These are phyloP conservation scores for Bradypus variegatus DNA, from an alignment of 2,797 vertebrate species.

Conservation along the genomic window DNA sequence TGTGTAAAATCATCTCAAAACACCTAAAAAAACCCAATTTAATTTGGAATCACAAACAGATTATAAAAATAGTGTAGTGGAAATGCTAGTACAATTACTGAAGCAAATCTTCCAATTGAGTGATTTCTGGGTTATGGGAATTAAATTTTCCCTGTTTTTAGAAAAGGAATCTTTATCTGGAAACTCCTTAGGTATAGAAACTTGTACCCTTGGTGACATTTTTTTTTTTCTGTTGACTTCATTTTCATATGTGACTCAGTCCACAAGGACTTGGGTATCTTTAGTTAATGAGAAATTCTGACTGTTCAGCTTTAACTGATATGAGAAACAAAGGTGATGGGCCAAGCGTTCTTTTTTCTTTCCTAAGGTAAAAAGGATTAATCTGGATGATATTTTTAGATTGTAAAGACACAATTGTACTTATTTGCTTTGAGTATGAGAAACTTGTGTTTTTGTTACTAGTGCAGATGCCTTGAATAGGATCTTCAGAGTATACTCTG, in stretches of 20 bases:
- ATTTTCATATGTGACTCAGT: constrained; percentile 5
- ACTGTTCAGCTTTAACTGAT: background rate
- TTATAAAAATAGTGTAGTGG: background rate
- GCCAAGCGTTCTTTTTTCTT: background rate
- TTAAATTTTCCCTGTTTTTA: background rate
- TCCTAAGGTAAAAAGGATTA: background rate
- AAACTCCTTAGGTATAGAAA: background rate
- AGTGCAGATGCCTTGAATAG: background rate
- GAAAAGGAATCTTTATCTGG: constrained; percentile 1
- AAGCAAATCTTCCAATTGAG: background rate
- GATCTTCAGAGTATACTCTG: background rate
- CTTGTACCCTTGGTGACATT: background rate
- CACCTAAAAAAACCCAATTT: background rate
- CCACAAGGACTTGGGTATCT: background rate
- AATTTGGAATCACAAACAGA: background rate
- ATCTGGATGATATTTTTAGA: background rate
- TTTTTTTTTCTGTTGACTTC: constrained; percentile 3
- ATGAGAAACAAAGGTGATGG: background rate
- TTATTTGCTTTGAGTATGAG: constrained; percentile 35
- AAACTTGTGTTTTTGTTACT: background rate
- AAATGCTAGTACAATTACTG: background rate
- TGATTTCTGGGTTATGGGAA: constrained; percentile 17
- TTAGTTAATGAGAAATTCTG: constrained; percentile 15
- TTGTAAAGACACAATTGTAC: background rate
- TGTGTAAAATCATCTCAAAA: constrained; percentile 21